These are phyloP conservation scores for Agrochola litura DNA, from an alignment of 2,888 invertebrate genomes.

Conservation along the genomic window DNA sequence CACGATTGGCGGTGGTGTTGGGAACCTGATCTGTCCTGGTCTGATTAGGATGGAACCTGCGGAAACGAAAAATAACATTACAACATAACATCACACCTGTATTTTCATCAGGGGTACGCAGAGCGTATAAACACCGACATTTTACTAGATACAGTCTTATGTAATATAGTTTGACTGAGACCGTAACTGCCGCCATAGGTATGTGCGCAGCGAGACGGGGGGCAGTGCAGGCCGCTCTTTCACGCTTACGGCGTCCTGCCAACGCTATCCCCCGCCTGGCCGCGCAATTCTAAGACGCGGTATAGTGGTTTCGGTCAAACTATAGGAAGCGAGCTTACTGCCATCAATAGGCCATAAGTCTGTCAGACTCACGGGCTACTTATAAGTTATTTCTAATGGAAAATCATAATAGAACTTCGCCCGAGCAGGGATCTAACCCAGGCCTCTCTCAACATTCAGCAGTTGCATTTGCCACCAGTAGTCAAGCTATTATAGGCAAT, in stretches of 20 bases:
- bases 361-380: not conserved
- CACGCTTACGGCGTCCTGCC: no score
- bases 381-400: not conserved
- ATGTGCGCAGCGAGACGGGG: no score
- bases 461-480: not conserved
- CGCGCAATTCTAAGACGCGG: no score
- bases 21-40: constrained; percentile 82
- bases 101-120: no score
- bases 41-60: constrained; percentile 78
- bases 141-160: not conserved
- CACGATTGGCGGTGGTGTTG: constrained; percentile 74
- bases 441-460: not conserved
- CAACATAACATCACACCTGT: not conserved
- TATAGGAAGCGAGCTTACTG: not conserved
- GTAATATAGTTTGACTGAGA: no score
- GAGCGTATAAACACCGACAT: not conserved
- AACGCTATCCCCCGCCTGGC: no score
- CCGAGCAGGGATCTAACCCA: not conserved
- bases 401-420: not conserved
- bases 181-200: no score
- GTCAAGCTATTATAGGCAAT: not conserved
- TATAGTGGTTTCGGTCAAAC: no score
- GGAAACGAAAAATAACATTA: constrained; percentile 18
- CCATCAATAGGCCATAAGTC: not conserved
- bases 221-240: no score